Base-by-base conservation (phyloP, 1,140 invertebrate genomes). In the Drosophila subpulchrella region DNA sequence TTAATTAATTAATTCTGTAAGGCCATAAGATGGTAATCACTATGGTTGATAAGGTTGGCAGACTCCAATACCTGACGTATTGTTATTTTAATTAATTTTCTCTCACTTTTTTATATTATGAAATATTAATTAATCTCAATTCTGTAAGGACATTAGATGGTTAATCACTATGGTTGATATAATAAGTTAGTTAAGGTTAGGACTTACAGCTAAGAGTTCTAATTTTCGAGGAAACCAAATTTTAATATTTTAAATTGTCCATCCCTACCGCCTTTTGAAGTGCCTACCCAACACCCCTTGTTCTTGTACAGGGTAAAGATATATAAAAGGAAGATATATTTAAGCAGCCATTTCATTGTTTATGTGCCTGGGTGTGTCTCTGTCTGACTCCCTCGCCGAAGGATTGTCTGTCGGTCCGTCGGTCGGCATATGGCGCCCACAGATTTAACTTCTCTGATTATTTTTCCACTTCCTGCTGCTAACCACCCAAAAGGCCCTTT, bases 391-490 rank as follows among this genome's bases (percentile, higher is more conserved):
- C 47, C 62, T 67, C 39, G 32, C n/a, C 44, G 38, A 5, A 15
- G 36, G 59, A 0, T 20, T 20, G 42, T 46, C 42, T 12, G 42
- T 54, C 15, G 11, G 50, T 56, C 39, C 39, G 61, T 42, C 38
- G 41, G 32, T 51, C 71, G 75, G 75, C 75, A 78, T 78, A 78
- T 78, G 75, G 74, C 75, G 74, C 66, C 81, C 83, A 89, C 83
- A 89, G 83, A 88, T 88, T 89, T 88, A 79, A 85, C 78, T 85
- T 78, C 84, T 72, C 82, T 88, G 82, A 85, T 80, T 88, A 82
- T 89, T 89, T 89, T 72, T 89, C 84, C 73, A 75, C 78, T 77
- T 83, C 48, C 67, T 56, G 65, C 50, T 39, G 65, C 67, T n/a
- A 7, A 12, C 30, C 27, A 24, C 47, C 47, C 13, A 44, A 34